Percentiles rank a stretch among this genome's conserved stretches.
Evolutionary conservation across 2,888 invertebrate genomes (phyloP).

Genomic region (Dasysyrphus albostriatus): DNA sequence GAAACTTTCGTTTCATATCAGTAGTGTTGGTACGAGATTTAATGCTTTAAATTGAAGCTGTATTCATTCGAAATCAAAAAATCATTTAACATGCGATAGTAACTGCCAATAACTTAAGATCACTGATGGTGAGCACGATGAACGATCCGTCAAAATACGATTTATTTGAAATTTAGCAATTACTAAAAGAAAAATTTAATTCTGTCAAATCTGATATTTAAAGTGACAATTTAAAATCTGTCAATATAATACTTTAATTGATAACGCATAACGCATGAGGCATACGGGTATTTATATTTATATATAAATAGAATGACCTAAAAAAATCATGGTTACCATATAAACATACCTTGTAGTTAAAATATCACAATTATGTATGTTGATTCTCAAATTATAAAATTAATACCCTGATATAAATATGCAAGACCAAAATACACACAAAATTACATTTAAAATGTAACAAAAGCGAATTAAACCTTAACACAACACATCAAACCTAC

Average conservation of each 20-base stretch:
- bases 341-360: no score
- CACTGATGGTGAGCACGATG: no score
- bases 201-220: not conserved
- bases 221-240: not conserved
- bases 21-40: no score
- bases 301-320: not conserved
- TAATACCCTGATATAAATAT: not conserved
- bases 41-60: no score
- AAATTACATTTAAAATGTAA: not conserved
- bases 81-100: no score
- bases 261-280: not conserved
- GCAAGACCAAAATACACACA: not conserved
- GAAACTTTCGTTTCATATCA: no score
- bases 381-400: not conserved
- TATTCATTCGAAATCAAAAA: no score
- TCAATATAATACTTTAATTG: not conserved
- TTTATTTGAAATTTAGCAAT: no score
- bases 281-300: constrained; percentile 5
- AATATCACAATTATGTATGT: not conserved
- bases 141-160: no score
- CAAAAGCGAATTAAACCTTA: not conserved
- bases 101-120: no score
- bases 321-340: not conserved
- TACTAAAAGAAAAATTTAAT: no score
- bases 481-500: not conserved